These are phyloP conservation scores for Anguilla obscura DNA, from an alignment of 2,797 vertebrate species.

Conservation along the genomic window DNA sequence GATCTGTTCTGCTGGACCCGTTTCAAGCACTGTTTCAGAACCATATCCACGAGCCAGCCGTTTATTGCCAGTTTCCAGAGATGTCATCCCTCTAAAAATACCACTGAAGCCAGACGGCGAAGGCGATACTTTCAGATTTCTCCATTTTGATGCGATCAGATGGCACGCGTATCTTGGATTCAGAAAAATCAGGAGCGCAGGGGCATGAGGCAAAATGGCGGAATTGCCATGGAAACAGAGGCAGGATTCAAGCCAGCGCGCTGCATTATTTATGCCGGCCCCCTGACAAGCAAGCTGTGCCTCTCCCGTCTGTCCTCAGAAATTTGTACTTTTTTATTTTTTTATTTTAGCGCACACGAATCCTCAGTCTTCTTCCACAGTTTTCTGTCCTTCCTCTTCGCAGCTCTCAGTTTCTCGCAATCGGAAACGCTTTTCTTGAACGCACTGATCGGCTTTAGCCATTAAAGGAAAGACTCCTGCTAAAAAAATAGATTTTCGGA, in stretches of 20 bases:
- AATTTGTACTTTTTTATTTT: neutral
- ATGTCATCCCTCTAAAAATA: neutral
- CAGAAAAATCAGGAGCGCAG: slow-evolving; percentile 1
- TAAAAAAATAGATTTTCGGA: neutral
- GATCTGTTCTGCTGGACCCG: neutral
- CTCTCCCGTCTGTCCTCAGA: slow-evolving; percentile 9
- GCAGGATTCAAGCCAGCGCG: slow-evolving; percentile 4
- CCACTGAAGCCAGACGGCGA: neutral
- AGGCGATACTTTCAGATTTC: slow-evolving; percentile 8
- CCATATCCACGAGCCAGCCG: neutral
- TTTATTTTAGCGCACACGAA: neutral
- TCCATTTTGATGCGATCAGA: slow-evolving; percentile 24
- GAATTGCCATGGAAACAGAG: slow-evolving; percentile 42
- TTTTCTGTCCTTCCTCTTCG: slow-evolving; percentile 26
- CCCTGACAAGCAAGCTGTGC: slow-evolving; percentile 8
- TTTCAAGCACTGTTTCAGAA: neutral
- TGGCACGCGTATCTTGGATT: neutral
- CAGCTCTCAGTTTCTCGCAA: neutral
- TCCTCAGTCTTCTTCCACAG: neutral
- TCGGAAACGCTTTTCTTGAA: too few species aligned
- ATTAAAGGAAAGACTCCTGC: neutral
- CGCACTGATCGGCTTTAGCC: too few species aligned
- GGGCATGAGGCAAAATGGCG: slow-evolving; percentile 22
- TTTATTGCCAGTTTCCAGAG: neutral
- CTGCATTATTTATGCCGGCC: slow-evolving; percentile 37